These are phyloP conservation scores for Gymnosoma rotundatum DNA, from an alignment of 2,888 invertebrate genomes.

Conservation along the genomic window DNA sequence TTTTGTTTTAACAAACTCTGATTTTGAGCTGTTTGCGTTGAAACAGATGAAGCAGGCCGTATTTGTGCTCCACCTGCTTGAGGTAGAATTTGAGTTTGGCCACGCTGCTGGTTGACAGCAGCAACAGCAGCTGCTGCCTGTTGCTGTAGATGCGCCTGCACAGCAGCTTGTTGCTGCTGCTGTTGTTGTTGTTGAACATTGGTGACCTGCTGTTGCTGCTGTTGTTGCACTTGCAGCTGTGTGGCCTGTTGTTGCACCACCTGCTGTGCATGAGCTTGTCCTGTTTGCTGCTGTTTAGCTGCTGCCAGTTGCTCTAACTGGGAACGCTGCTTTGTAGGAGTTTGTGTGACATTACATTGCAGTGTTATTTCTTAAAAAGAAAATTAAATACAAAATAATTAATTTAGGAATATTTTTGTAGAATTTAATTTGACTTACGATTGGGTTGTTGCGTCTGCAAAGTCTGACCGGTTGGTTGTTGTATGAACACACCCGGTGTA, in stretches of 20 bases:
- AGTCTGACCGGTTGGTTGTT: conserved; percentile 85
- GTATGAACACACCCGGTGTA: conserved; percentile 90
- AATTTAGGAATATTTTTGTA: neutral
- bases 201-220: conserved; percentile 71
- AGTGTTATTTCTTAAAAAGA: conserved; percentile 78
- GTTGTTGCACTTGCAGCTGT: conserved; percentile 77
- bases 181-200: conserved; percentile 68
- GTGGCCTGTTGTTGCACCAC: conserved; percentile 72
- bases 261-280: conserved; percentile 65
- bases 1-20: conserved; percentile 82
- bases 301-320: conserved; percentile 83
- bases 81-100: conserved; percentile 85
- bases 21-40: conserved; percentile 88
- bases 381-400: conserved; percentile 16
- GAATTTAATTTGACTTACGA: conserved; percentile 83
- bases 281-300: conserved; percentile 74
- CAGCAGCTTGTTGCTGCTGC: conserved; percentile 78
- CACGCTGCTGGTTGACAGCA: conserved; percentile 75
- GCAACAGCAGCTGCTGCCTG: conserved; percentile 74
- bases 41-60: conserved; percentile 91
- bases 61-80: conserved; percentile 84
- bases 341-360: conserved; percentile 81
- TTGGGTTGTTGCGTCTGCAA: conserved; percentile 86
- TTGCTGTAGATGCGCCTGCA: conserved; percentile 72
- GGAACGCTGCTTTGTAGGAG: conserved; percentile 83